Conservation (phyloP, 2,888 invertebrate species). For the Caenorhabditis sp. region DNA sequence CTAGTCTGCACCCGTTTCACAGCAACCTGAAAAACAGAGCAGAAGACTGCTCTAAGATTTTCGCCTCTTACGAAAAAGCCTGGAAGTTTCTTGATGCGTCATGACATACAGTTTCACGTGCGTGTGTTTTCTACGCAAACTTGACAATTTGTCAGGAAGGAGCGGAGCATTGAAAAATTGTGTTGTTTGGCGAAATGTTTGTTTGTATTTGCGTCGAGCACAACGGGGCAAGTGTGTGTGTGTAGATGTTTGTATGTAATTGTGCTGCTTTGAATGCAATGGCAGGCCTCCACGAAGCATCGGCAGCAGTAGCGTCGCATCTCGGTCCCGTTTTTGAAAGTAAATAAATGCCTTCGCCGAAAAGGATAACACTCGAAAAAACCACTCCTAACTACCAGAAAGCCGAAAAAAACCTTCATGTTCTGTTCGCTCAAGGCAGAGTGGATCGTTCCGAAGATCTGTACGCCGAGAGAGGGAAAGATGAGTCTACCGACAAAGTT, state of each 20-base stretch:
- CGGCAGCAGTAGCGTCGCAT: constrained; percentile 13
- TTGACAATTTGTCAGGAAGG: constrained; percentile 53
- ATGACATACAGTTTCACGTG: neutral
- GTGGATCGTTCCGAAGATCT: constrained; percentile 60
- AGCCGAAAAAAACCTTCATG: constrained; percentile 42
- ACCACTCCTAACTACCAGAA: constrained; percentile 61
- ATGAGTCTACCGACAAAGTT: too few species aligned
- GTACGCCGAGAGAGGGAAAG: neutral
- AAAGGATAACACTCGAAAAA: constrained; percentile 64
- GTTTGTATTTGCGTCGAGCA: constrained; percentile 65
- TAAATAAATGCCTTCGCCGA: constrained; percentile 61
- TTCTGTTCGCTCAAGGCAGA: constrained; percentile 36
- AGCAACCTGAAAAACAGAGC: neutral
- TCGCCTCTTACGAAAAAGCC: neutral
- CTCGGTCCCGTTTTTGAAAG: constrained; percentile 56
- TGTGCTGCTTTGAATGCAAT: constrained; percentile 65
- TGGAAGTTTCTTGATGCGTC: neutral
- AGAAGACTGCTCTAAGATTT: neutral
- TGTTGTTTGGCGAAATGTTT: constrained; percentile 59
- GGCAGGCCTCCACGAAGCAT: constrained; percentile 62
- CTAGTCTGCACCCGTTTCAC: neutral
- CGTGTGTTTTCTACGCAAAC: constrained; percentile 49
- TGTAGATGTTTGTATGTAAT: constrained; percentile 65
- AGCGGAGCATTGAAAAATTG: constrained; percentile 47
- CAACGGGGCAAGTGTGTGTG: constrained; percentile 59